phyloP scores from a whole-genome alignment of 2,113 vertebrate genomes.

The Lanius collurio region DNA sequence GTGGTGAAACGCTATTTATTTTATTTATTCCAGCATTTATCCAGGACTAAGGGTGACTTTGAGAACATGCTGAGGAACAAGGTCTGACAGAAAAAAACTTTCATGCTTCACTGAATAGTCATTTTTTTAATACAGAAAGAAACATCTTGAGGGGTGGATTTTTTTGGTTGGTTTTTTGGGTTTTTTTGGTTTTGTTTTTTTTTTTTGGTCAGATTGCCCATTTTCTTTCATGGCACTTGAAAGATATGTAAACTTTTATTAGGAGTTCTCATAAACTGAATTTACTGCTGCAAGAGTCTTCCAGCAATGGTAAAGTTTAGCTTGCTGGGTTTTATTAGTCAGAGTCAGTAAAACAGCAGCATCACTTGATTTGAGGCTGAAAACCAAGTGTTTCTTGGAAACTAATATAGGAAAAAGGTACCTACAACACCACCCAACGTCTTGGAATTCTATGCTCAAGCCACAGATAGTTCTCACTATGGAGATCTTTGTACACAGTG shows the following conservation, averaged over 20 bases:
- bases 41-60: neutral
- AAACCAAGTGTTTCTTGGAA: slow-evolving; percentile 38
- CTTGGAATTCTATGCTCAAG: slow-evolving; percentile 33
- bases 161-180: too few relatives aligned
- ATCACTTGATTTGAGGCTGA: slow-evolving; percentile 30
- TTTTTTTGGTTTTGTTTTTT: neutral
- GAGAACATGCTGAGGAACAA: neutral
- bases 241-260: slow-evolving; percentile 49
- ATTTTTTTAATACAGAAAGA: neutral
- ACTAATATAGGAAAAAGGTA: slow-evolving; percentile 60
- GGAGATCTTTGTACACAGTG: slow-evolving; percentile 67
- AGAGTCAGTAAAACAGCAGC: slow-evolving; percentile 38
- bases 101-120: neutral
- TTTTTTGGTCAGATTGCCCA: neutral
- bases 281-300: slow-evolving; percentile 38
- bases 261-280: slow-evolving; percentile 38
- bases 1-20: neutral
- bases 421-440: slow-evolving; percentile 18
- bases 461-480: slow-evolving; percentile 69
- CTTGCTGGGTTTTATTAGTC: slow-evolving; percentile 53
- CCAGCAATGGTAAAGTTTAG: slow-evolving; percentile 33
- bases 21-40: slow-evolving; percentile 19
- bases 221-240: slow-evolving; percentile 30
- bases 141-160: neutral
- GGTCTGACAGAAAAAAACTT: neutral